Conservation (phyloP, 2,113 vertebrate species). For the Ranitomeya imitator region DNA sequence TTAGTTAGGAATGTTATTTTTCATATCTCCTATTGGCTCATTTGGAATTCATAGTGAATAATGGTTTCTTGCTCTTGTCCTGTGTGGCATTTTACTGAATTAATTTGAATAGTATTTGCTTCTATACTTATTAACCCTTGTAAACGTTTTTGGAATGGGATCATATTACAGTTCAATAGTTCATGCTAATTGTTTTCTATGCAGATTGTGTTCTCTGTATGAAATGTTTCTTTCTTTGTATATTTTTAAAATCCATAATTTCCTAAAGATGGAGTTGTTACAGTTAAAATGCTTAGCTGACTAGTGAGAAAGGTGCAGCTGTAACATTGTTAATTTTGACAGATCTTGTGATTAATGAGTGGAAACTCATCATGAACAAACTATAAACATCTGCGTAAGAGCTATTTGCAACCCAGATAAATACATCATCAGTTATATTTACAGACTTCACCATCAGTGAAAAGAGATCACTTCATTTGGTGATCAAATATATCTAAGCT, state of each 20-base stretch:
- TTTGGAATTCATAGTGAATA: too few species aligned
- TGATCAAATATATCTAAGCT: not conserved
- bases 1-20: too few species aligned
- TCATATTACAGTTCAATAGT: too few species aligned
- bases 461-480: not conserved
- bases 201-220: not conserved
- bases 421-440: conserved; percentile 45
- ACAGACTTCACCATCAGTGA: conserved; percentile 4
- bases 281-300: not conserved
- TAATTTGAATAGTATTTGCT: too few species aligned
- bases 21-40: too few species aligned
- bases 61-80: too few species aligned
- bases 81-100: too few species aligned
- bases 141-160: too few species aligned
- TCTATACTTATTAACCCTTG: too few species aligned
- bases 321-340: not conserved
- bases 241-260: not conserved
- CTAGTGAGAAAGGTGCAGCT: conserved; percentile 42
- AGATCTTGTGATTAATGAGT: conserved; percentile 42
- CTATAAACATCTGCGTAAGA: conserved; percentile 43
- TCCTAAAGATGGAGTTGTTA: conserved; percentile 26
- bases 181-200: not conserved
- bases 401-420: conserved; percentile 46
- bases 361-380: conserved; percentile 37
- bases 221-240: not conserved